These are phyloP conservation scores for Phrynocephalus versicolor DNA, from an alignment of 2,113 vertebrate genomes.

Conservation along the genomic window DNA sequence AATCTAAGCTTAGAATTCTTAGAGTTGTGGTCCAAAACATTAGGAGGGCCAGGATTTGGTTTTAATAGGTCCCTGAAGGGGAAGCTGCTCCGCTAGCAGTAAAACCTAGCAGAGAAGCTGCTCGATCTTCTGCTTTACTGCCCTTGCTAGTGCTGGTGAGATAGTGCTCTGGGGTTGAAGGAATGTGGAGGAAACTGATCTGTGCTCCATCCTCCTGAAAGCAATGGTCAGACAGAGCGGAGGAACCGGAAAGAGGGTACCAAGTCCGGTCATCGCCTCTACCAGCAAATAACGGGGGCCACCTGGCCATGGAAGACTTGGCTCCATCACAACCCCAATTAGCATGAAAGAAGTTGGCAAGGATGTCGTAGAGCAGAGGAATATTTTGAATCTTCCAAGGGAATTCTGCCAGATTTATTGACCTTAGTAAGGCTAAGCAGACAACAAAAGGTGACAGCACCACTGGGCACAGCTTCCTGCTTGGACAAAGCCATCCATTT, in stretches of 20 bases:
- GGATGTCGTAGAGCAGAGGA: neutral
- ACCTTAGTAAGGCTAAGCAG: neutral
- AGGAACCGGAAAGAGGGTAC: neutral
- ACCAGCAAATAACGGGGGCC: neutral
- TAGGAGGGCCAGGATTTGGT: too few species aligned
- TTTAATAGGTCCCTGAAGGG: too few species aligned
- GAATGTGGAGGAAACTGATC: too few species aligned
- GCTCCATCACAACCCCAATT: neutral
- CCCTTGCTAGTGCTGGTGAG: too few species aligned
- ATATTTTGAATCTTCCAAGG: neutral
- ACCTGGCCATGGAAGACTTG: neutral
- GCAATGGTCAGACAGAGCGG: neutral
- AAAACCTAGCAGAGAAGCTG: too few species aligned
- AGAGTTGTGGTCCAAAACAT: too few species aligned
- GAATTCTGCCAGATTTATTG: neutral
- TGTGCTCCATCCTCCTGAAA: too few species aligned
- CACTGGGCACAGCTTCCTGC: neutral
- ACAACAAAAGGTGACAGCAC: neutral
- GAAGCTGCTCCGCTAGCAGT: too few species aligned
- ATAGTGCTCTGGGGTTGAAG: too few species aligned
- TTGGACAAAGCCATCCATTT: neutral
- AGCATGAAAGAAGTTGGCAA: neutral
- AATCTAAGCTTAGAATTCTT: too few species aligned
- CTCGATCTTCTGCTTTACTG: too few species aligned
- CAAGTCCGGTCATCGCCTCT: neutral